A percentile compares a stretch with the other conserved stretches of the same genome.
These are phyloP conservation scores for Cosmorhoe ocellata DNA, from an alignment of 2,888 invertebrate species.

Conservation along the genomic window DNA sequence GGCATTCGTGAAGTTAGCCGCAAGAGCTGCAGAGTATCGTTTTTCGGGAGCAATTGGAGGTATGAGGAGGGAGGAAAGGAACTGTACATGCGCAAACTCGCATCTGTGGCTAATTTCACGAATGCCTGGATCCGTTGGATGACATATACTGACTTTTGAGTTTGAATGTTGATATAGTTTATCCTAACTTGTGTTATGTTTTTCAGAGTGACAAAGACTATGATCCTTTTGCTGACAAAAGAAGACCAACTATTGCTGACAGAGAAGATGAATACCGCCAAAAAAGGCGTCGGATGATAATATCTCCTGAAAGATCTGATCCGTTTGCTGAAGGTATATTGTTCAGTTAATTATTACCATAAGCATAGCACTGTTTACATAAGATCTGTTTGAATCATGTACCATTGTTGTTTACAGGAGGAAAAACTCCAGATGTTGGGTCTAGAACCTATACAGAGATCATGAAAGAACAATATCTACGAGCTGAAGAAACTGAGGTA, in stretches of 20 bases:
- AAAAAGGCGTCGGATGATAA: slow-evolving; percentile 92
- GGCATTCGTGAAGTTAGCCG: too few species aligned
- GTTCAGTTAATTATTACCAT: too few species aligned
- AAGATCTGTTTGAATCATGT: not conserved
- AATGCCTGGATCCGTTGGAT: too few species aligned
- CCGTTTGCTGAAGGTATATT: slow-evolving; percentile 97
- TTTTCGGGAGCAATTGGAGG: too few species aligned
- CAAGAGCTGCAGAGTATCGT: too few species aligned
- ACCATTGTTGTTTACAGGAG: slow-evolving; percentile 86
- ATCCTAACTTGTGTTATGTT: not conserved
- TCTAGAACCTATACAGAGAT: slow-evolving; percentile 98
- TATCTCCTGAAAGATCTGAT: slow-evolving; percentile 98
- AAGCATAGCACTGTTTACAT: too few species aligned
- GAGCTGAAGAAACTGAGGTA: slow-evolving; percentile 96
- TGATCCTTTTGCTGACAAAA: slow-evolving; percentile 96
- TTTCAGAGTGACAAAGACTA: slow-evolving; percentile 93
- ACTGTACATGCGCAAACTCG: too few species aligned
- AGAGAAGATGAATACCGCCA: slow-evolving; percentile 98
- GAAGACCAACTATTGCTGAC: slow-evolving; percentile 96
- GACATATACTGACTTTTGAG: too few species aligned
- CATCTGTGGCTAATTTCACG: too few species aligned
- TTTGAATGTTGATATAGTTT: too few species aligned
- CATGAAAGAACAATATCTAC: slow-evolving; percentile 97
- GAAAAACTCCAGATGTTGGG: slow-evolving; percentile 98
- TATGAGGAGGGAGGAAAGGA: too few species aligned